These are phyloP conservation scores for Trichogramma pretiosum DNA, from an alignment of 1,140 invertebrate genomes.

Conservation along the genomic window DNA sequence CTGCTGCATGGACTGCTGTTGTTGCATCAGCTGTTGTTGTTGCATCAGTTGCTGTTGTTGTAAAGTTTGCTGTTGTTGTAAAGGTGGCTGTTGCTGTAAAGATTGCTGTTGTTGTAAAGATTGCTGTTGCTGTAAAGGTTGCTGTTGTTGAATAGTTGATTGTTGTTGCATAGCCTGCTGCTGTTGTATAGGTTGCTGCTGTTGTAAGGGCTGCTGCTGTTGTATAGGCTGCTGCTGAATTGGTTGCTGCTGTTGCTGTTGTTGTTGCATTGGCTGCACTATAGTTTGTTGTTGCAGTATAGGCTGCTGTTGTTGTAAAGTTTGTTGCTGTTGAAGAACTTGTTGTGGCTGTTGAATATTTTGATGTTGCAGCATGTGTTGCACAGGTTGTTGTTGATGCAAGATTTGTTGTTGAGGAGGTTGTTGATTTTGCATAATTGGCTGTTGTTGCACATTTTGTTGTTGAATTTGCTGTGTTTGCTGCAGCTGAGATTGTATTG, in stretches of 20 bases:
- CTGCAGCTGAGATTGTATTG: slow-evolving; percentile 9
- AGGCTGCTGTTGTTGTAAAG: slow-evolving; percentile 17
- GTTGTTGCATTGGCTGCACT: slow-evolving; percentile 19
- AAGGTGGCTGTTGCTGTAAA: slow-evolving; percentile 18
- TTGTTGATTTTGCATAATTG: slow-evolving; percentile 20
- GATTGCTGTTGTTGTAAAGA: slow-evolving; percentile 20
- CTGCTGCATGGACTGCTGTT: slow-evolving; percentile 37
- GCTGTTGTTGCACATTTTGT: slow-evolving; percentile 20
- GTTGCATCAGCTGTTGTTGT: slow-evolving; percentile 21
- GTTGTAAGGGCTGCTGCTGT: slow-evolving; percentile 17
- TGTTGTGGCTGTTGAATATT: slow-evolving; percentile 23
- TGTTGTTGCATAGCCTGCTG: slow-evolving; percentile 14
- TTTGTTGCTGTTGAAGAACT: slow-evolving; percentile 16
- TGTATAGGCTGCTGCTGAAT: slow-evolving; percentile 14
- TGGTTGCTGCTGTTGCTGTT: slow-evolving; percentile 10
- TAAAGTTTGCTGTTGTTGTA: slow-evolving; percentile 18
- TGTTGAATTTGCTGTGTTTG: slow-evolving; percentile 12
- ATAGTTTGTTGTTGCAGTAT: slow-evolving; percentile 21
- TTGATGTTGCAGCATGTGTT: slow-evolving; percentile 15
- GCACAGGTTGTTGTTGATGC: slow-evolving; percentile 18
- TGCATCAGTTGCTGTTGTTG: slow-evolving; percentile 19
- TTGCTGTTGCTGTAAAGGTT: slow-evolving; percentile 18
- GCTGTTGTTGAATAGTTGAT: slow-evolving; percentile 18
- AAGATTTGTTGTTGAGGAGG: slow-evolving; percentile 8
- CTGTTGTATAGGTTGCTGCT: slow-evolving; percentile 1